phyloP scores from a whole-genome alignment of 2,797 vertebrate species.

The Trematomus bernacchii region DNA sequence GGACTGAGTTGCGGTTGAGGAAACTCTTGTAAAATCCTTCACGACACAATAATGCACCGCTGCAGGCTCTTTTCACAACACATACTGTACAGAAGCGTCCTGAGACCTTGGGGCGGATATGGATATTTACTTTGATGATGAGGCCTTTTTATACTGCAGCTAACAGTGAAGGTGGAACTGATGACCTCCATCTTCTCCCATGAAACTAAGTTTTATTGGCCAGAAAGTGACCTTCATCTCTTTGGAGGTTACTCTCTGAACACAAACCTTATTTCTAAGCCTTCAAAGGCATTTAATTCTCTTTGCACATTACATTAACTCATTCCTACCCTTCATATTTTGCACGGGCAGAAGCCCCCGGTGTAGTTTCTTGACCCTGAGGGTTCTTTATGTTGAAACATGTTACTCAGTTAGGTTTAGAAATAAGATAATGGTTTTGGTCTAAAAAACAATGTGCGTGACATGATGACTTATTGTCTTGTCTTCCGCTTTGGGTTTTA shows the following conservation, averaged over 20 bases:
- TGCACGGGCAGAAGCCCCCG: too few species aligned
- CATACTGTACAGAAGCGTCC: neutral
- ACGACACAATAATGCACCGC: neutral
- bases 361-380: too few species aligned
- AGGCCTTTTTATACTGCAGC: neutral
- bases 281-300: neutral
- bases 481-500: too few species aligned
- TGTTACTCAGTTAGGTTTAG: too few species aligned
- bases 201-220: neutral
- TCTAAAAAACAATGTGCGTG: too few species aligned
- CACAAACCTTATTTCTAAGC: neutral
- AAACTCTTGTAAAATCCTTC: neutral
- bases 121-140: slow-evolving; percentile 2
- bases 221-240: slow-evolving; percentile 1
- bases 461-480: too few species aligned
- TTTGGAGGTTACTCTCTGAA: neutral
- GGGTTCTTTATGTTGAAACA: too few species aligned
- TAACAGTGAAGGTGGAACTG: neutral
- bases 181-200: neutral
- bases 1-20: too few species aligned
- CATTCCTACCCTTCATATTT: too few species aligned
- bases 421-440: too few species aligned
- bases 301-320: neutral
- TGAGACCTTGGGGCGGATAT: neutral
- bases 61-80: neutral